phyloP scores from a whole-genome alignment of 2,797 vertebrate genomes.

The Sandelia bainsii region DNA sequence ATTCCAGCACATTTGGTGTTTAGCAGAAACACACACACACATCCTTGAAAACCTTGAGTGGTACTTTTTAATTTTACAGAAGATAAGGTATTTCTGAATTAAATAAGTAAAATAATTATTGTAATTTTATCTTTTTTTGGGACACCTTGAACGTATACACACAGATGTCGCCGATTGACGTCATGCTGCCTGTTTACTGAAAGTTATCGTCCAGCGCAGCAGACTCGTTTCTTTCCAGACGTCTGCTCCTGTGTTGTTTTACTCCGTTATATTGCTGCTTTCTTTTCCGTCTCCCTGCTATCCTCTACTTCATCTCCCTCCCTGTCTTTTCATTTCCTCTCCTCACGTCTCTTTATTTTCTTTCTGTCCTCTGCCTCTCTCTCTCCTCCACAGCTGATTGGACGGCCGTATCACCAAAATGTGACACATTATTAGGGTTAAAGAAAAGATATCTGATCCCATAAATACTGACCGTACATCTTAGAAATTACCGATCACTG shows the following conservation, averaged over 20 bases:
- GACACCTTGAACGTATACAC: not conserved
- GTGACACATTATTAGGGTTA: slow-evolving; percentile 42
- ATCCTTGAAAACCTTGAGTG: not conserved
- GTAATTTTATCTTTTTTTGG: not conserved
- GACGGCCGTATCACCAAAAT: slow-evolving; percentile 14
- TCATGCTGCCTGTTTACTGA: not conserved
- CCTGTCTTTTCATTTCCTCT: slow-evolving; percentile 65
- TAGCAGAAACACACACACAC: not conserved
- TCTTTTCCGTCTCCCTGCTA: slow-evolving; percentile 10
- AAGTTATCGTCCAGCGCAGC: not conserved
- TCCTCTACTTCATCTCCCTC: slow-evolving; percentile 52
- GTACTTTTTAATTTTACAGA: not conserved
- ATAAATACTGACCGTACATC: slow-evolving; percentile 27
- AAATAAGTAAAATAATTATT: not conserved
- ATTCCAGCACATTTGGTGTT: slow-evolving; percentile 15
- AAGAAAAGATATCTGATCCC: slow-evolving; percentile 53
- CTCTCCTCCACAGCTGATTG: slow-evolving; percentile 32
- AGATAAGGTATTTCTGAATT: not conserved
- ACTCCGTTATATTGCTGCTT: slow-evolving; percentile 18
- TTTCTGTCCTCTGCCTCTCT: slow-evolving; percentile 12
- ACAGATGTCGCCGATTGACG: no score
- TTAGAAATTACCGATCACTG: slow-evolving; percentile 41
- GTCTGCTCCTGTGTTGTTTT: slow-evolving; percentile 30
- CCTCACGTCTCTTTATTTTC: slow-evolving; percentile 12
- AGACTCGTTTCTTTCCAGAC: not conserved